A percentile compares a stretch with the other conserved stretches of the same genome.
Conservation (phyloP, 2,113 vertebrate species). For the Panthera tigris region DNA sequence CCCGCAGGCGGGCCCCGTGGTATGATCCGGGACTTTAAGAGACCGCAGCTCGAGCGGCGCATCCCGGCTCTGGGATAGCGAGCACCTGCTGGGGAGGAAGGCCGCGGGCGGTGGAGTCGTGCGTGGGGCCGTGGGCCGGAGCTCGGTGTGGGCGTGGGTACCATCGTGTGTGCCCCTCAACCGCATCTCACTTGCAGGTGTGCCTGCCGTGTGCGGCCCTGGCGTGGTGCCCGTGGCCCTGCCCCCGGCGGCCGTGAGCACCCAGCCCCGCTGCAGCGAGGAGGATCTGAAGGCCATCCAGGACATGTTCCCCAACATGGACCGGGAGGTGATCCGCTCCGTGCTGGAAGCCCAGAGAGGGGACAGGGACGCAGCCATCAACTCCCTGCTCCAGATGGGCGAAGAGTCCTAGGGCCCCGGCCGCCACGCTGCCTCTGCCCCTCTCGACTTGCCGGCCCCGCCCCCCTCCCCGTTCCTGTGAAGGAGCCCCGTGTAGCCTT, state of each 20-base stretch:
- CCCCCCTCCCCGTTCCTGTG: neutral
- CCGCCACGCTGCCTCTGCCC: neutral
- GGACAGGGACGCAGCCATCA: constrained; percentile 95
- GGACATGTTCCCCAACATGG: constrained; percentile 99
- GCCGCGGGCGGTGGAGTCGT: neutral
- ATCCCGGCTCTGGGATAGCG: neutral
- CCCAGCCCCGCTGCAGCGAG: constrained; percentile 89
- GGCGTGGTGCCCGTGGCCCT: constrained; percentile 92
- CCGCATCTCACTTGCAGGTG: constrained; percentile 81
- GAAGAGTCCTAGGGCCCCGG: constrained; percentile 91
- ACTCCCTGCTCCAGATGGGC: constrained; percentile 97
- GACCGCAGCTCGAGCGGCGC: neutral
- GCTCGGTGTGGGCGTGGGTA: rapidly evolving
- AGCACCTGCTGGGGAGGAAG: neutral
- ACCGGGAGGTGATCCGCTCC: constrained; percentile 94
- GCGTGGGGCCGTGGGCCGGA: neutral
- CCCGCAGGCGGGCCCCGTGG: rapidly evolving
- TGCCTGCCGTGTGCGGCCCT: constrained; percentile 93
- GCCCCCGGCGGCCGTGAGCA: constrained; percentile 85
- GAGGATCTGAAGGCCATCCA: constrained; percentile 95
- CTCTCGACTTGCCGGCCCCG: constrained; percentile 40
- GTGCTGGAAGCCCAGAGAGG: constrained; percentile 97
- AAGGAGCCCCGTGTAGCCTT: neutral
- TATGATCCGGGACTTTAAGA: neutral
- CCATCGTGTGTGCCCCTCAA: no score